Conservation (phyloP, 2,113 vertebrate species). For the Gnathonemus echidnorhynchus region DNA sequence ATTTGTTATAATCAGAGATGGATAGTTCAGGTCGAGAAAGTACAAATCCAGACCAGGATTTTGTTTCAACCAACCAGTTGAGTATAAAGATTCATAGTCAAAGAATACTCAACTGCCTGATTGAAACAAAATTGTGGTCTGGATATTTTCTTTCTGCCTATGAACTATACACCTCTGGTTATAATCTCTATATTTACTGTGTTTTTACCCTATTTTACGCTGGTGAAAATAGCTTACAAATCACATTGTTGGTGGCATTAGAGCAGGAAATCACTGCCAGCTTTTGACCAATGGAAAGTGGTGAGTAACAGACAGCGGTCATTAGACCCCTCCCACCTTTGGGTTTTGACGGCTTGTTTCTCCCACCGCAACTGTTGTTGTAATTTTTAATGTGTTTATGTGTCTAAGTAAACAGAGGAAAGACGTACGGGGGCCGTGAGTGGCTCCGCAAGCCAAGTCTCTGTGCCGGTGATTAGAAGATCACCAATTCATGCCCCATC, state of each 20-base stretch:
- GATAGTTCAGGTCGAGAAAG: no score
- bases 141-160: no score
- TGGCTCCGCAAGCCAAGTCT: neutral
- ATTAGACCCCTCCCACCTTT: neutral
- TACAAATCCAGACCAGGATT: no score
- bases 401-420: neutral
- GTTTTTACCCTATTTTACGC: neutral
- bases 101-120: no score
- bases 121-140: no score
- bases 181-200: neutral
- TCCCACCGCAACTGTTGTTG: neutral
- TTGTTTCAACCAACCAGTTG: no score
- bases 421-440: neutral
- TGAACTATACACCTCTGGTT: no score
- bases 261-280: neutral
- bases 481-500: neutral
- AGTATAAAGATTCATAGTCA: no score
- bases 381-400: neutral
- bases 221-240: neutral
- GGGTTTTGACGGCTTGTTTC: neutral
- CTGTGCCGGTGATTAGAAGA: neutral
- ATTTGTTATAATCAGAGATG: neutral
- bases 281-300: neutral
- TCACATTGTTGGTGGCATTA: neutral
- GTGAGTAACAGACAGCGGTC: neutral